Evolutionary conservation across 2,888 invertebrate species (phyloP).

Genomic region (Drosophila falleni): DNA sequence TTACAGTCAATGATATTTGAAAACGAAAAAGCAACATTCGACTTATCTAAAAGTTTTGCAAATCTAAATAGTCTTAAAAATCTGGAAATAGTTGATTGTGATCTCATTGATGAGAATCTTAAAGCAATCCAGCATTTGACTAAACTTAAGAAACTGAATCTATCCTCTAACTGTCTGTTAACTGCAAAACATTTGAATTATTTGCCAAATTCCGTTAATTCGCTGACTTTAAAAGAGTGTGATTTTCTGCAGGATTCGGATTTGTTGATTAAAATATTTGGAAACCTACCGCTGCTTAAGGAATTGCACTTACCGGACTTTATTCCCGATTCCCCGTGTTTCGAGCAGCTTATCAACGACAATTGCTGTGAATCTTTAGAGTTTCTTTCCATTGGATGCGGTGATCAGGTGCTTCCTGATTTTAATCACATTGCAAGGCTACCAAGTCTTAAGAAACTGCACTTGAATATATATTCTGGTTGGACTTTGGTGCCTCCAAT

Average conservation of each 20-base stretch:
- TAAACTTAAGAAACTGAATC: no score
- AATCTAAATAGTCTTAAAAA: slow-evolving; percentile 24
- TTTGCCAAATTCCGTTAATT: slow-evolving; percentile 29
- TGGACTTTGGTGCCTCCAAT: not conserved
- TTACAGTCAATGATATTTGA: slow-evolving; percentile 18
- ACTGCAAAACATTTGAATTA: not conserved
- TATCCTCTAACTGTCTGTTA: no score
- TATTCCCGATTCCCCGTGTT: not conserved
- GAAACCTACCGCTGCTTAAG: slow-evolving; percentile 25
- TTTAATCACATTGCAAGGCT: no score
- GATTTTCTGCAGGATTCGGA: not conserved
- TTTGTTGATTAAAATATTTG: not conserved
- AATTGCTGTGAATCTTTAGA: slow-evolving; percentile 31
- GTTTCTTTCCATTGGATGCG: slow-evolving; percentile 18
- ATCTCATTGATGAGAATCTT: slow-evolving; percentile 17
- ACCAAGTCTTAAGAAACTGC: slow-evolving; percentile 50
- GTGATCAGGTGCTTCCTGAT: no score
- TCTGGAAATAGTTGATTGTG: slow-evolving; percentile 32
- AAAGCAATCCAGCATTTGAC: no score
- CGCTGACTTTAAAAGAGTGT: slow-evolving; percentile 15
- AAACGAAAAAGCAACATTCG: slow-evolving; percentile 14
- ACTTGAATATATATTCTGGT: not conserved
- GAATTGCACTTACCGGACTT: slow-evolving; percentile 9
- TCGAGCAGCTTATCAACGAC: not conserved
- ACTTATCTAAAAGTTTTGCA: slow-evolving; percentile 35